These are phyloP conservation scores for Pyrrhosoma nymphula DNA, from an alignment of 2,888 invertebrate genomes.

Conservation along the genomic window DNA sequence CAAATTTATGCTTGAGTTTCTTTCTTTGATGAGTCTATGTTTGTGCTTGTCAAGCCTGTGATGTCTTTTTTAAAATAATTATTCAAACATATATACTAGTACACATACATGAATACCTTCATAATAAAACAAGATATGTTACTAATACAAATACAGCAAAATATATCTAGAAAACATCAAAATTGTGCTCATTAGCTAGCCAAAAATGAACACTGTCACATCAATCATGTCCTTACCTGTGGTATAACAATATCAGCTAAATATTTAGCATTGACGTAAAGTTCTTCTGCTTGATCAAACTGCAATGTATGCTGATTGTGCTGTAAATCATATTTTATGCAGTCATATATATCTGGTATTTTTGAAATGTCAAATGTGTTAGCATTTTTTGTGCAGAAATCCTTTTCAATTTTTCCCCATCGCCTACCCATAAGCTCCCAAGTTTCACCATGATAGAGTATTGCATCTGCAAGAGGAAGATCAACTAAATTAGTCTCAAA, in stretches of 20 bases:
- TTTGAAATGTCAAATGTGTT: conserved; percentile 98
- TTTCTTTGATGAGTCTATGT: no score
- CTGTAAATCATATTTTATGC: conserved; percentile 98
- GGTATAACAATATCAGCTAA: conserved; percentile 99
- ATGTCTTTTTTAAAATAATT: no score
- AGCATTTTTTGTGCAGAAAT: conserved; percentile 93
- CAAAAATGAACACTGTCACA: no score
- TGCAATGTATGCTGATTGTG: conserved; percentile 98
- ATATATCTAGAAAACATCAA: background rate
- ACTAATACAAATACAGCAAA: no score
- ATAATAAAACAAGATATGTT: no score
- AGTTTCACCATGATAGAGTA: conserved; percentile 98
- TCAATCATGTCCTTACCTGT: conserved; percentile 82
- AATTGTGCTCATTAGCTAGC: background rate
- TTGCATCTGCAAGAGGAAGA: conserved; percentile 84
- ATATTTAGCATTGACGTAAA: conserved; percentile 97
- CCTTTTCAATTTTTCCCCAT: conserved; percentile 99
- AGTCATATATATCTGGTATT: conserved; percentile 99
- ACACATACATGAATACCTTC: no score
- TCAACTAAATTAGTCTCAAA: background rate
- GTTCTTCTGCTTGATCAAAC: conserved; percentile 94
- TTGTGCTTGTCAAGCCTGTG: no score
- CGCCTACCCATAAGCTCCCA: conserved; percentile 99
- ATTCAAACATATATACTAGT: no score
- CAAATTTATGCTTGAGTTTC: no score